Evolutionary conservation across 92 coral and sea anemone genomes (phyloP), one percentile per base, ranked within the genome.

Genomic region (Phymanthus crucifer): DNA sequence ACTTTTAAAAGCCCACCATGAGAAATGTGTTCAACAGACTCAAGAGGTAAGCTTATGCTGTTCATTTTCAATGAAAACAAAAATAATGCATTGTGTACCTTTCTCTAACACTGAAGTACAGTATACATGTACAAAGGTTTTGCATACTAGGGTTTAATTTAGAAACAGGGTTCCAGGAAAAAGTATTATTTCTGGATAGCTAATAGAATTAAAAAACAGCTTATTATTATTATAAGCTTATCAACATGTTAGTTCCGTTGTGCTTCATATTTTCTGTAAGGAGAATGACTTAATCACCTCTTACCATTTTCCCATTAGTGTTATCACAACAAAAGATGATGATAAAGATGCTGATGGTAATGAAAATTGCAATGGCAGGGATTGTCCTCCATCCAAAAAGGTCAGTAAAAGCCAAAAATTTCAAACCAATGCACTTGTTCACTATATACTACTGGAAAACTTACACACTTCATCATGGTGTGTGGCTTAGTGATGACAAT

Each of bases 11-110:
- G 67, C 23, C 31, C 67, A 58, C 31, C 67, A 58, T 58, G 67
- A 58, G 67, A 58, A 58, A 58, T 58, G 67, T 58, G 67, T 26
- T 58, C 67, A 58, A 58, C 67, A 58, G 31, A 58, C 67, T 58
- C 31, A 58, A 58, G 31, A 58, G 26, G 67, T 26, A 58, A 26
- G 31, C 23, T 18, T 19, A 26, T 58, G 31, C 6, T 18, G 67
- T 58, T 18, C 21, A 58, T 58, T 58, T 58, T 18, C 67, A 58
- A 58, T 58, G 67, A 58, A 43, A 43, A 43, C 48, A 43, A 5
- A 43, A 43, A 43, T 43, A 43, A 43, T 43, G 48, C 48, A 43
- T 43, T 43, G 5, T 43, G 48, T 43, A 43, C 48, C 48, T 43
- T 43, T 43, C 48, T 43, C 48, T 43, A 43, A 43, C 48, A 43